phyloP scores from a whole-genome alignment of 2,888 invertebrate genomes.

The Aporophyla lueneburgensis region DNA sequence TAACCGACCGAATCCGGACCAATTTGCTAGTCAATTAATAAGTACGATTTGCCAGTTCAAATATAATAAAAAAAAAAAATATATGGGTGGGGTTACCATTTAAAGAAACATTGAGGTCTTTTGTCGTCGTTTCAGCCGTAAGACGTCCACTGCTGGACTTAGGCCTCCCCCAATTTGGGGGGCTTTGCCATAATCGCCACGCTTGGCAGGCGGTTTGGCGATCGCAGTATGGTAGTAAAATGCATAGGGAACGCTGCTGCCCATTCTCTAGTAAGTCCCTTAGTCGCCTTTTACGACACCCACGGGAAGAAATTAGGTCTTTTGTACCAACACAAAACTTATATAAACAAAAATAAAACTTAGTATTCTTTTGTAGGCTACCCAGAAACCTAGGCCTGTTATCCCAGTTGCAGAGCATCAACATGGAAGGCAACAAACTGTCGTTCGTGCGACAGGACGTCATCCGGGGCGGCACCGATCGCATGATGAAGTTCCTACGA shows the following conservation, averaged over 20 bases:
- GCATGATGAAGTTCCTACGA: slow-evolving; percentile 94
- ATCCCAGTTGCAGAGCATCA: slow-evolving; percentile 95
- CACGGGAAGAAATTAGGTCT: too few relatives aligned
- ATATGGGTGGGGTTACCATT: neutral
- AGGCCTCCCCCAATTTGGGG: too few relatives aligned
- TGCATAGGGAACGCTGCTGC: too few relatives aligned
- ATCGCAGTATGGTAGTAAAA: too few relatives aligned
- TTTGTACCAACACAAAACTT: too few relatives aligned
- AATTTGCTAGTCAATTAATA: neutral
- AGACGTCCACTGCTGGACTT: too few relatives aligned
- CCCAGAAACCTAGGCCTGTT: slow-evolving; percentile 90
- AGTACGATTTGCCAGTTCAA: neutral
- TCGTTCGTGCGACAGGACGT: slow-evolving; percentile 96
- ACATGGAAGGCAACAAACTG: slow-evolving; percentile 96
- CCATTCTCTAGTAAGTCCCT: too few relatives aligned
- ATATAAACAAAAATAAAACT: neutral
- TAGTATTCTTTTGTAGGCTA: slow-evolving; percentile 72
- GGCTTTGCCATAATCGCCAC: too few relatives aligned
- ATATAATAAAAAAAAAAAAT: neutral
- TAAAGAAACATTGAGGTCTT: neutral
- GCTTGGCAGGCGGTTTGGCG: too few relatives aligned
- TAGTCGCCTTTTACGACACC: too few relatives aligned
- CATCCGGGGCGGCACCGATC: slow-evolving; percentile 95
- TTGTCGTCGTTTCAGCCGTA: too few relatives aligned
- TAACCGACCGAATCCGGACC: neutral